Evolutionary conservation across 2,888 invertebrate genomes (phyloP), one percentile per base, ranked within the genome.

Genomic region (Frankliniella intonsa): DNA sequence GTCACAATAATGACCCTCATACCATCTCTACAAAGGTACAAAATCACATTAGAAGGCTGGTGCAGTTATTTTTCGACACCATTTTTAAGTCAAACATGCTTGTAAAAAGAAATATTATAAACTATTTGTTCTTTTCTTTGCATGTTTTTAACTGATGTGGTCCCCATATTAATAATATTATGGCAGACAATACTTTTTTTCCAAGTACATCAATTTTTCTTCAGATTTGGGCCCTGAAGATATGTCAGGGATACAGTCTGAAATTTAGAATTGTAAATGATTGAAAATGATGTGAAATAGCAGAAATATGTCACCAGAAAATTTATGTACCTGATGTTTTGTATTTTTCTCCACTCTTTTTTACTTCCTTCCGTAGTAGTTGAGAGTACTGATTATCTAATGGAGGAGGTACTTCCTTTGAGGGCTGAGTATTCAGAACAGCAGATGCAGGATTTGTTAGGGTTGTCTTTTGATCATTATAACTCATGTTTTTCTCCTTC

Each of bases 301-400:
- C 12, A 17, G 17, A 55, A 55, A 55, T 17, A 55, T 55, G 55
- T 12, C 55, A 55, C 7, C 3, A 55, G 17, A 14, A 22, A 22
- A 11, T 22, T 69, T 22, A 22, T 11, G 22, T 22, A 69, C 69
- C 69, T 22, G 69, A 22, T 12, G 25, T 22, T 22, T 25, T 76
- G 25, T 76, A 76, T 25, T 76, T 76, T 76, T 76, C 69, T 25
- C 25, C 69, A 25, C 25, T 76, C 25, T 76, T 76, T 22, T 76
- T 76, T 9, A 76, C 69, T 76, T 76, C 69, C 10, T 25, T 76
- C 12, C 69, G 69, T 22, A 76, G 12, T 8, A 76, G 69, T 10
- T 76, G n/a, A 10, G 69, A 76, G 69, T 76, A 76, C 11, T 22
- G 69, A 22, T 76, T 76, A 12, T 76, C 69, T 3, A 10, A 25